Base-by-base conservation (phyloP, 1,140 invertebrate genomes). In the Drosophila sp. region DNA sequence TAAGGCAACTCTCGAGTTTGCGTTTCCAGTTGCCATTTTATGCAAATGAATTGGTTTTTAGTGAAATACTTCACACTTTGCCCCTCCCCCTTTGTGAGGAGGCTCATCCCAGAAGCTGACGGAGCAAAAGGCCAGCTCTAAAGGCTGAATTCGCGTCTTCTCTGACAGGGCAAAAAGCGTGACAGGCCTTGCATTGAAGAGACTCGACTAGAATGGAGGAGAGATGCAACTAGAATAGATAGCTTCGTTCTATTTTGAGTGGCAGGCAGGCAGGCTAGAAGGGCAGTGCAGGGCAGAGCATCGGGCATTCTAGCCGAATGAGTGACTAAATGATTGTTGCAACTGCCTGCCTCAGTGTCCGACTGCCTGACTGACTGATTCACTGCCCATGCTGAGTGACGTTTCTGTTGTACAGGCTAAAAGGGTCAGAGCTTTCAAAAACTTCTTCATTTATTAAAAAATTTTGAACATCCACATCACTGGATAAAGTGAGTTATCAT, bases 11-110 rank as follows among this genome's bases (percentile, higher is more conserved):
- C 33, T 33, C 44, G 57, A 32, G 38, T 50, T 60, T 61, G 40
- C 64, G 61, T 47, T 72, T 66, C 64, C 50, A 80, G 76, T 83
- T 87, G 80, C 76, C 63, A 70, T 84, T 89, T 80, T 89, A 89
- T 89, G 84, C 85, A 89, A 89, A 89, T 89, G 85, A 89, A 89
- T 89, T 89, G 84, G 84, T 89, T 80, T 89, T 84, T 80, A 83
- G 77, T 87, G 84, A 84, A 89, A 89, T 87, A 77, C 84, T 89
- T 84, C 61, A 80, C 81, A 85, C 81, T 85, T 78, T 84, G 80
- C 73, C 71, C 61, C 44, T 27, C 32, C 10, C 58, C 35, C 47
- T 44, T 29, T 17, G 38, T n/a, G 30, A 5, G 6, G 23, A 10
- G 35, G 11, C 17, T 38, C 35, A 38, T 11, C 10, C 35, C 57